These are phyloP conservation scores for Scelioninae gen. 2 DNA, from an alignment of 2,888 invertebrate genomes.

Conservation along the genomic window DNA sequence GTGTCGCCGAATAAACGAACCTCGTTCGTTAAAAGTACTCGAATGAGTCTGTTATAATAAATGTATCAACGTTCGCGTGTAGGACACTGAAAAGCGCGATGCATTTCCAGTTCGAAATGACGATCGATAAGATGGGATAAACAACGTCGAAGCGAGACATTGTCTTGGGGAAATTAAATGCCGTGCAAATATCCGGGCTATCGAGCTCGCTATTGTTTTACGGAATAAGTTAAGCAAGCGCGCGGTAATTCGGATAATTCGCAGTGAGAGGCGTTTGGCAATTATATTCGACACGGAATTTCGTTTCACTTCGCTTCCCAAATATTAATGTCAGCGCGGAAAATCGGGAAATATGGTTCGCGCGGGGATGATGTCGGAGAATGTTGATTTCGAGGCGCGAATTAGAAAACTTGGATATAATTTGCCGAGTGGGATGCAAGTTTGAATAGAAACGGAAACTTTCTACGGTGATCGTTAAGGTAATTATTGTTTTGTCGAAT, in stretches of 20 bases:
- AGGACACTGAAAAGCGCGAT: no score
- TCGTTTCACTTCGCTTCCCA: no score
- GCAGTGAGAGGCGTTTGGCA: constrained; percentile 49
- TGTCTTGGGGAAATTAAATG: constrained; percentile 48
- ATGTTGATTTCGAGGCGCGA: constrained; percentile 7
- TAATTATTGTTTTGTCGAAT: constrained; percentile 46
- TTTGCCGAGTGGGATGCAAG: constrained; percentile 27
- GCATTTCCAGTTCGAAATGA: constrained; percentile 30
- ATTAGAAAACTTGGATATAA: constrained; percentile 34
- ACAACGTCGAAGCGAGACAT: constrained; percentile 39
- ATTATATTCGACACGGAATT: constrained; percentile 48
- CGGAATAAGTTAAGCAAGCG: constrained; percentile 50
- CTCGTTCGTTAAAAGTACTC: no score
- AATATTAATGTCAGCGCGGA: no score
- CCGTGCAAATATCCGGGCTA: constrained; percentile 47
- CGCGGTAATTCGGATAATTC: constrained; percentile 53
- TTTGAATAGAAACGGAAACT: constrained; percentile 33
- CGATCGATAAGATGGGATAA: constrained; percentile 43
- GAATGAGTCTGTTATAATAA: no score
- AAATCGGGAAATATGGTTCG: no score
- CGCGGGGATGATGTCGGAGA: no score
- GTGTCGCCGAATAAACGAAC: no score
- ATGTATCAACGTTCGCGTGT: no score
- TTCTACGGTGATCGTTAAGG: constrained; percentile 20
- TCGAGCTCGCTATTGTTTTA: constrained; percentile 52